Conservation (phyloP, 2,797 vertebrate genomes). For the Gambelia wislizenii region DNA sequence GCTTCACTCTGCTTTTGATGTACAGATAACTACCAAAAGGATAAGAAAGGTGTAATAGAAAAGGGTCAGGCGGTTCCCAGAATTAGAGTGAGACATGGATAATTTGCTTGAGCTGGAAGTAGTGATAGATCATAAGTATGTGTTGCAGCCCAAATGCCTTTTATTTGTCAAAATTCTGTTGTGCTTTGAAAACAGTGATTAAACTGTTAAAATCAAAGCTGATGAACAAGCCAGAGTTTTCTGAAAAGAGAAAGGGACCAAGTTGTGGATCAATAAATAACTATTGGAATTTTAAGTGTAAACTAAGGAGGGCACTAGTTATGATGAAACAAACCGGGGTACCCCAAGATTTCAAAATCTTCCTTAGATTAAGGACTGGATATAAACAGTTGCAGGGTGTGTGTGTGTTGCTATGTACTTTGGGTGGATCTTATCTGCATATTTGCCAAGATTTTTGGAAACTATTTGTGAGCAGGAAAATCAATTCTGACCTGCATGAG, state of each 20-base stretch:
- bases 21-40: not conserved
- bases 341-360: not conserved
- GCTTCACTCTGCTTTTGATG: not conserved
- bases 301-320: too few species aligned
- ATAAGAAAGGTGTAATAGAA: not conserved
- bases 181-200: not conserved
- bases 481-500: not conserved
- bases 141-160: not conserved
- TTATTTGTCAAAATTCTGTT: not conserved
- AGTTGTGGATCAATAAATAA: not conserved
- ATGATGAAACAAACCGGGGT: not conserved
- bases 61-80: not conserved
- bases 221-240: not conserved
- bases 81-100: not conserved
- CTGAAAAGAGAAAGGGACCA: not conserved
- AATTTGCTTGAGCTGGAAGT: not conserved
- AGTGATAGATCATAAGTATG: not conserved
- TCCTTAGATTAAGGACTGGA: not conserved
- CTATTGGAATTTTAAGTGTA: not conserved
- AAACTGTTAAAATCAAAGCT: not conserved
- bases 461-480: not conserved
- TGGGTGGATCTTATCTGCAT: not conserved
- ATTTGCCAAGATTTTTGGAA: not conserved
- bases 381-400: not conserved
- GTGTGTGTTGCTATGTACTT: not conserved